Evolutionary conservation across 92 coral and sea anemone species (phyloP).

Genomic region (Muricea muricata): DNA sequence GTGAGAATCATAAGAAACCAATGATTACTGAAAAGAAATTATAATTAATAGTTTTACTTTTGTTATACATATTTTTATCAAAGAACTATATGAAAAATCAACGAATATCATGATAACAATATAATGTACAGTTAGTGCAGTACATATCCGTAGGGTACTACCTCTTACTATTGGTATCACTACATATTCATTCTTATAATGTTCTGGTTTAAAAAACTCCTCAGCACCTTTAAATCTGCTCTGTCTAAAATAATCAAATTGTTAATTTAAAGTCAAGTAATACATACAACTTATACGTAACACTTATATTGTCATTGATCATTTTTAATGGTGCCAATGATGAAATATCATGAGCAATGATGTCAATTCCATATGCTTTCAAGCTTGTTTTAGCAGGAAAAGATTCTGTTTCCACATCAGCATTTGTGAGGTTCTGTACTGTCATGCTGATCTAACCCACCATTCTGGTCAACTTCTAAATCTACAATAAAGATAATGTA

Average conservation of each 20-base stretch:
- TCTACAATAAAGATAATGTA: too few species aligned
- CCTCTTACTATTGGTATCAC: background rate
- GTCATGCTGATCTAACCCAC: background rate
- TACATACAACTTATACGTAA: background rate
- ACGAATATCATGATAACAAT: too few species aligned
- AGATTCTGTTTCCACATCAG: background rate
- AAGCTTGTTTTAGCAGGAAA: background rate
- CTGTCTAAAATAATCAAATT: background rate
- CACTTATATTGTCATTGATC: constrained; percentile 22
- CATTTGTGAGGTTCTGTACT: background rate
- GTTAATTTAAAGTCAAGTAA: background rate
- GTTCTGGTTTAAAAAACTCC: background rate
- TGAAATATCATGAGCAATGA: background rate
- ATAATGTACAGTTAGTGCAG: too few species aligned
- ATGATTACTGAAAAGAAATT: background rate
- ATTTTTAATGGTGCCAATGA: background rate
- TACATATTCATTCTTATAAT: background rate
- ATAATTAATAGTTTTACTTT: too few species aligned
- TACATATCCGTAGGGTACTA: too few species aligned
- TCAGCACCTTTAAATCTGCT: background rate
- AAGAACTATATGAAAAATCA: too few species aligned
- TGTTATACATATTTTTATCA: too few species aligned
- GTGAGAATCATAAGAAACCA: constrained; percentile 28
- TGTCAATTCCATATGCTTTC: background rate
- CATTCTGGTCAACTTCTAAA: too few species aligned